These are phyloP conservation scores for Deroplatys truncata DNA, from an alignment of 2,888 invertebrate species.

Conservation along the genomic window DNA sequence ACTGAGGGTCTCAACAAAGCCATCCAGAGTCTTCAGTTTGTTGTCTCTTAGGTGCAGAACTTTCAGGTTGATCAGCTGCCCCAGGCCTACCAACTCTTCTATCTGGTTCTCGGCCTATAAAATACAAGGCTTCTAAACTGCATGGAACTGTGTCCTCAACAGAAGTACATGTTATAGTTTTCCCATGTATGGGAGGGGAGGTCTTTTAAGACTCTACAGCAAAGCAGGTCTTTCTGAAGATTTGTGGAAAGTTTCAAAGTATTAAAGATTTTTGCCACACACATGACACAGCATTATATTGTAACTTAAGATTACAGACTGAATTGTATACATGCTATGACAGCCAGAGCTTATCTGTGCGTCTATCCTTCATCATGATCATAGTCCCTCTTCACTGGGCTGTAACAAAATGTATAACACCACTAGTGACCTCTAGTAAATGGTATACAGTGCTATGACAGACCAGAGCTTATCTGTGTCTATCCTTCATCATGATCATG, in stretches of 20 bases:
- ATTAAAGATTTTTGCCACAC: background rate
- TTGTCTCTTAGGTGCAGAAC: slow-evolving; percentile 72
- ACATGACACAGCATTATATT: too few relatives aligned
- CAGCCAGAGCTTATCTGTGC: too few relatives aligned
- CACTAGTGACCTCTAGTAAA: too few relatives aligned
- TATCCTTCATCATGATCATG: too few relatives aligned
- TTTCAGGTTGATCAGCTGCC: slow-evolving; percentile 51
- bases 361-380: too few relatives aligned
- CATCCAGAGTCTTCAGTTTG: slow-evolving; percentile 51
- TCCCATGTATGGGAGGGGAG: background rate
- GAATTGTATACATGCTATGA: too few relatives aligned
- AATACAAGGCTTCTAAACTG: background rate
- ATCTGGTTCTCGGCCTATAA: slow-evolving; percentile 61
- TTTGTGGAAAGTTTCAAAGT: background rate
- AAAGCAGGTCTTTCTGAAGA: background rate
- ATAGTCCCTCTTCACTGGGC: too few relatives aligned
- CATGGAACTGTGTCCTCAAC: too few relatives aligned
- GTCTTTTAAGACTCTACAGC: background rate
- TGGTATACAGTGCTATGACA: too few relatives aligned
- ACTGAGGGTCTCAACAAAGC: slow-evolving; percentile 42
- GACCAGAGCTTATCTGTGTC: too few relatives aligned
- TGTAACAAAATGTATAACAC: too few relatives aligned
- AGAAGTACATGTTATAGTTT: background rate
- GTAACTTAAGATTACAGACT: too few relatives aligned
- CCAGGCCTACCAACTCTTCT: slow-evolving; percentile 56